Conservation (phyloP, 2,888 invertebrate species). For the Spialia ferax region DNA sequence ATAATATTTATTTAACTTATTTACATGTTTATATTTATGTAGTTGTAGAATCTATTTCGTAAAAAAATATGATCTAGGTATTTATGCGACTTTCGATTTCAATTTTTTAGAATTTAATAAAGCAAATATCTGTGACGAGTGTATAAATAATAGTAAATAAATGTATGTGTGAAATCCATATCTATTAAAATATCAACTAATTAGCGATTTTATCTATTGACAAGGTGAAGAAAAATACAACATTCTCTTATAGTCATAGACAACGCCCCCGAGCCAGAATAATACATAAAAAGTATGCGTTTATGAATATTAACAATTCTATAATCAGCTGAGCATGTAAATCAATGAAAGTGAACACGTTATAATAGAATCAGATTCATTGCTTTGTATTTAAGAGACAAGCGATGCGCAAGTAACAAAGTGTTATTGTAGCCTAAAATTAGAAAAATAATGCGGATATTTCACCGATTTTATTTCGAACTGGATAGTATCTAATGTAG, state of each 20-base stretch:
- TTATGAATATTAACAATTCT: slow-evolving; percentile 35
- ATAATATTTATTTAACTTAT: not conserved
- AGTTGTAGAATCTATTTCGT: not conserved
- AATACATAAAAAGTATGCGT: slow-evolving; percentile 29
- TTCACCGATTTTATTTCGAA: too few species aligned
- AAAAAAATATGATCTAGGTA: too few species aligned
- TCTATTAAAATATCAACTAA: not conserved
- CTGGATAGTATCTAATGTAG: too few species aligned
- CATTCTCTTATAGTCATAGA: slow-evolving; percentile 1
- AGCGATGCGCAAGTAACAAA: not conserved
- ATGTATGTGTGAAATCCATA: not conserved
- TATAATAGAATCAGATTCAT: slow-evolving; percentile 6
- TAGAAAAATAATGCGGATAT: not conserved
- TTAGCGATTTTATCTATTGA: not conserved
- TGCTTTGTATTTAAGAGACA: not conserved
- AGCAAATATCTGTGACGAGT: not conserved
- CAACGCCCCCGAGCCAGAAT: slow-evolving; percentile 19
- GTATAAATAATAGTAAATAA: too few species aligned
- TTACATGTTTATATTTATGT: not conserved
- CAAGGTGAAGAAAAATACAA: slow-evolving; percentile 1
- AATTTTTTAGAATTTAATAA: not conserved
- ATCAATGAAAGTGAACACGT: slow-evolving; percentile 53
- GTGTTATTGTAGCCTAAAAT: not conserved
- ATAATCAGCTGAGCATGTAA: slow-evolving; percentile 51
- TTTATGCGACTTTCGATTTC: too few species aligned